These are phyloP conservation scores for Brachypterus glaber DNA, from an alignment of 2,888 invertebrate genomes.

Conservation along the genomic window DNA sequence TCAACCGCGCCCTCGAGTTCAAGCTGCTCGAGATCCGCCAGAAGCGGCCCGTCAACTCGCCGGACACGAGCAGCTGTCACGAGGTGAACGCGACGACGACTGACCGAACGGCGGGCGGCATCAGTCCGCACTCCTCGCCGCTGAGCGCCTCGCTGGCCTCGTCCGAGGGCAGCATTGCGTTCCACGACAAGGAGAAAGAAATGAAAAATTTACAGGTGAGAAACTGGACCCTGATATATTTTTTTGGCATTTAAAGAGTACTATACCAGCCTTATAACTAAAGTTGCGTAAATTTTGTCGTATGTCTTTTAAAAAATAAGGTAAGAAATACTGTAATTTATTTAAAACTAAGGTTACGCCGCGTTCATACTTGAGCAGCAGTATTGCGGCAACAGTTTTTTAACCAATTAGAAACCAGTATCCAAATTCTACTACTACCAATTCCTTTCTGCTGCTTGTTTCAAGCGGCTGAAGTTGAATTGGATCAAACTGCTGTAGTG, in stretches of 20 bases:
- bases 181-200: slow-evolving; percentile 44
- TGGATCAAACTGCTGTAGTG: no score
- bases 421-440: no score
- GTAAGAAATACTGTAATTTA: no score
- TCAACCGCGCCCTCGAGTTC: slow-evolving; percentile 49
- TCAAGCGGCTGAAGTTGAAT: no score
- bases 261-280: no score
- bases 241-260: neutral
- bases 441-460: no score
- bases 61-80: slow-evolving; percentile 43
- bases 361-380: no score
- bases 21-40: slow-evolving; percentile 45
- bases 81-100: slow-evolving; percentile 43
- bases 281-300: no score
- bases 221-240: neutral
- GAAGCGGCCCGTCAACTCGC: slow-evolving; percentile 34
- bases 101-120: slow-evolving; percentile 38
- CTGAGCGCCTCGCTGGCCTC: slow-evolving; percentile 55
- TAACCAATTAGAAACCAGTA: no score
- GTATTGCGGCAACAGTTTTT: no score
- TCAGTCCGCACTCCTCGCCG: slow-evolving; percentile 48
- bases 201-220: slow-evolving; percentile 51
- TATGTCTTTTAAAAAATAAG: no score
- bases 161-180: slow-evolving; percentile 43
- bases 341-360: no score